Evolutionary conservation across 2,888 invertebrate species (phyloP).

Genomic region (Agrilus cyanescens): DNA sequence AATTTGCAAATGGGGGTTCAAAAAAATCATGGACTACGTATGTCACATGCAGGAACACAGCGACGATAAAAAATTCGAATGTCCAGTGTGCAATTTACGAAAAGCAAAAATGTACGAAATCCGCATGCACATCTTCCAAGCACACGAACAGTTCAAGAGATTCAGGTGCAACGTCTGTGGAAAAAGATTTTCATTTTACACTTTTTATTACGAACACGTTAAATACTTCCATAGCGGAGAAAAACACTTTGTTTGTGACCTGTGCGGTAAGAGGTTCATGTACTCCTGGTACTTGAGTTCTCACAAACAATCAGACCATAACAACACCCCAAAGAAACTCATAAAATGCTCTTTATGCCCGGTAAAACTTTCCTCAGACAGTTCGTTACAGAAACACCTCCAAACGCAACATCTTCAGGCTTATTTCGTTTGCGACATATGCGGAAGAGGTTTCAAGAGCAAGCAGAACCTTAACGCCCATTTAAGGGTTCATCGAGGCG

Average conservation of each 20-base stretch:
- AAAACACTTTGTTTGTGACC: slow-evolving; percentile 38
- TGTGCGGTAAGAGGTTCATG: slow-evolving; percentile 40
- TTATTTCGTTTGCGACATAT: slow-evolving; percentile 9
- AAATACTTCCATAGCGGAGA: slow-evolving; percentile 21
- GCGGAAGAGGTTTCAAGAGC: slow-evolving; percentile 13
- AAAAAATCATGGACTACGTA: not conserved
- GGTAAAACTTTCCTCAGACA: too few relatives aligned
- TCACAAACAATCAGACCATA: slow-evolving; percentile 7
- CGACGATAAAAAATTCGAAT: not conserved
- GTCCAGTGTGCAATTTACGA: too few relatives aligned
- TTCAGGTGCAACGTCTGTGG: too few relatives aligned
- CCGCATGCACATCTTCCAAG: too few relatives aligned
- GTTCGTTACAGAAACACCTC: too few relatives aligned
- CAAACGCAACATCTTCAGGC: not conserved
- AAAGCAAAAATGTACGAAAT: too few relatives aligned
- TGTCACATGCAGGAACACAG: not conserved
- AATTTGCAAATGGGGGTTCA: not conserved
- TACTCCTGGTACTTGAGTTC: slow-evolving; percentile 7
- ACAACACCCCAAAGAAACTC: not conserved
- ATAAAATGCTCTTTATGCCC: too few relatives aligned
- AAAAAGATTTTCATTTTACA: too few relatives aligned
- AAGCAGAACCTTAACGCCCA: slow-evolving; percentile 10
- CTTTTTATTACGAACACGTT: slow-evolving; percentile 1
- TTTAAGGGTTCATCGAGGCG: too few relatives aligned
- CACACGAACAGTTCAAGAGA: too few relatives aligned